Base-by-base conservation (phyloP, 2,888 invertebrate genomes). In the Eupithecia subumbrata region DNA sequence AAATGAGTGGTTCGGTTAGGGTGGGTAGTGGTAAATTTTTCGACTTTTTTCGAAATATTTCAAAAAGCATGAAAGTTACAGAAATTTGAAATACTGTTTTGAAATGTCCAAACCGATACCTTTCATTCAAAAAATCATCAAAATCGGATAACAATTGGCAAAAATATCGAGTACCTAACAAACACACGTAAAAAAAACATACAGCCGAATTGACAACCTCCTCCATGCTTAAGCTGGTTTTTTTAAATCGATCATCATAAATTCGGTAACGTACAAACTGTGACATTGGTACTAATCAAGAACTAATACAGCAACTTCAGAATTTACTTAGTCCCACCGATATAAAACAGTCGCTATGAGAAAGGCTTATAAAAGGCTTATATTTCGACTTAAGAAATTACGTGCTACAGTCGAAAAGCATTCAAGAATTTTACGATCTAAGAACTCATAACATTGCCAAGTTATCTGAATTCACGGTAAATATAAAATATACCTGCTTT, bases 401-500 rank as follows among this genome's bases (percentile, higher is more conserved):
- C 66, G n/a, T n/a, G 37, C 66, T 66, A 11, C 34, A 66, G 66
- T 66, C 66, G 66, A 34, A 56, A 22, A 56, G 22, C 56, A 56
- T 56, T 56, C 56, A 56, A 22, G 56, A 67, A 67, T 40, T 67
- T 56, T 56, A 66, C 66, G 66, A 66, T 66, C 18, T 66, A 9
- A 66, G n/a, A 66, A 66, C 66, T 37, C 66, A 66, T 66, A 66
- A 34, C 37, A n/a, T 37, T 37, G 37, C 66, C 66, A 66, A 66
- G 66, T 66, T 66, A 37, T 66, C 37, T 66, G n/a, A 66, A 71
- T 70, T 14, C 37, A 45, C 43, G 18, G 14, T 71, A 63, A 72
- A 66, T 48, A 67, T 40, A 52, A 63, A 72, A 66, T 48, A 67
- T 40, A 52, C 40, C 30, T 37, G 67, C 22, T 52, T 68, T 68